Evolutionary conservation across 2,113 vertebrate species (phyloP), one percentile per base, ranked within the genome.

Genomic region (Lonchura striata): DNA sequence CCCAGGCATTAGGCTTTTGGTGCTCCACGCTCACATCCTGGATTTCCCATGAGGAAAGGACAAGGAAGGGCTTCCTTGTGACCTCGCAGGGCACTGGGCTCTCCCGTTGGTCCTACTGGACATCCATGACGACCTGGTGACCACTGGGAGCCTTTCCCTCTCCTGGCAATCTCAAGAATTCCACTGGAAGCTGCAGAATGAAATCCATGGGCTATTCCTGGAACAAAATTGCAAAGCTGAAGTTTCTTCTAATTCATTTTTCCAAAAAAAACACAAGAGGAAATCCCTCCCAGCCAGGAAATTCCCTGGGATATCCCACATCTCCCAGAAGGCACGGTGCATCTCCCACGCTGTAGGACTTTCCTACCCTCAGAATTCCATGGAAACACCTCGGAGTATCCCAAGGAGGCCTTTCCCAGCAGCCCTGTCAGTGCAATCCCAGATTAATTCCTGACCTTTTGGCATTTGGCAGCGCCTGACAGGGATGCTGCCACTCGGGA

Each of bases 321-420:
- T 23, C 2, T 13, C 4, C 17, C 18, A 11, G 25, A 17, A 11
- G 50, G 2, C 22, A 78, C 0, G 2, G 41, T 9, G 13, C 25
- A 23, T 12, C 19, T 57, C n/a, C n/a, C 2, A 1, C 27, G 46
- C 70, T 19, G 17, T 3, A 28, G 39, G 35, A 28, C 12, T 39
- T 76, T 13, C 33, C 79, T 82, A 70, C 59, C 47, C 49, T 53
- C 59, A 9, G 10, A 23, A 6, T 61, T 66, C 54, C 33, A 1
- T 15, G 57, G 2, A 0, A 61, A 39, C 52, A 28, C 39, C 33
- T 41, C 0, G 0, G 35, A 3, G 1, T 3, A 6, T 31, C 75
- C 60, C 42, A 7, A 21, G 42, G 23, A 47, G 47, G 23, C 15
- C 16, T 19, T 35, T 35, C 53, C 64, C 27, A 56, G 3, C 27